phyloP scores from a whole-genome alignment of 2,113 vertebrate genomes.

The Bubo scandiacus region DNA sequence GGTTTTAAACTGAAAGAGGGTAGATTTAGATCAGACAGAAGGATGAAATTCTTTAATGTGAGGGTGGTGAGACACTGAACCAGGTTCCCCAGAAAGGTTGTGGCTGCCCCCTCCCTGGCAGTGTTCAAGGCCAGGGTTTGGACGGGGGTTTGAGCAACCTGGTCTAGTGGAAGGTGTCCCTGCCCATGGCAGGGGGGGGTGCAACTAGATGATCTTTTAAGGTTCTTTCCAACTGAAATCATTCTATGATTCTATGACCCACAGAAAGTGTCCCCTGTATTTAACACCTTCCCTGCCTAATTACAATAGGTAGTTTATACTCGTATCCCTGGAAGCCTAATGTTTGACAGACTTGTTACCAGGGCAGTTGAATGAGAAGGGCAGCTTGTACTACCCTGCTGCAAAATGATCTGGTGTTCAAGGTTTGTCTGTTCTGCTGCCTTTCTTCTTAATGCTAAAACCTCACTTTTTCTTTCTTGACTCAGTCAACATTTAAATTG shows the following conservation, averaged over 20 bases:
- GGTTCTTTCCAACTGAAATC: too few relatives aligned
- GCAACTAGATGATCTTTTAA: too few relatives aligned
- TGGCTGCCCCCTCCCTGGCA: too few relatives aligned
- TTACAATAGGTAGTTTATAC: not conserved
- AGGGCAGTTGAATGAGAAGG: not conserved
- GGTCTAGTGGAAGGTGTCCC: too few relatives aligned
- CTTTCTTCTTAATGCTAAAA: not conserved
- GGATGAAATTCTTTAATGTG: too few relatives aligned
- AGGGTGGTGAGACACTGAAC: too few relatives aligned
- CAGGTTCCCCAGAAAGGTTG: too few relatives aligned
- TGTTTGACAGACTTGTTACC: not conserved
- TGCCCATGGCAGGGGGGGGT: too few relatives aligned
- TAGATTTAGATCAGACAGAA: too few relatives aligned
- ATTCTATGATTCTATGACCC: not conserved
- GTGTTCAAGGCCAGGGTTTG: too few relatives aligned
- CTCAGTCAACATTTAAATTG: not conserved
- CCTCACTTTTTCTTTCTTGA: not conserved
- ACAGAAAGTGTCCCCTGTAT: not conserved
- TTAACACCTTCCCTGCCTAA: not conserved
- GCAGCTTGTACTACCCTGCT: fast-evolving
- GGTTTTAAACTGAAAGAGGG: too few relatives aligned
- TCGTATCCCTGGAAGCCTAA: not conserved
- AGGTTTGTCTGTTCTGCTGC: not conserved
- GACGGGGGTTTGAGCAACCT: too few relatives aligned
- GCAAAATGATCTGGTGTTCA: not conserved